These are phyloP conservation scores for Heliothis virescens DNA, from an alignment of 1,140 invertebrate species.

Conservation along the genomic window DNA sequence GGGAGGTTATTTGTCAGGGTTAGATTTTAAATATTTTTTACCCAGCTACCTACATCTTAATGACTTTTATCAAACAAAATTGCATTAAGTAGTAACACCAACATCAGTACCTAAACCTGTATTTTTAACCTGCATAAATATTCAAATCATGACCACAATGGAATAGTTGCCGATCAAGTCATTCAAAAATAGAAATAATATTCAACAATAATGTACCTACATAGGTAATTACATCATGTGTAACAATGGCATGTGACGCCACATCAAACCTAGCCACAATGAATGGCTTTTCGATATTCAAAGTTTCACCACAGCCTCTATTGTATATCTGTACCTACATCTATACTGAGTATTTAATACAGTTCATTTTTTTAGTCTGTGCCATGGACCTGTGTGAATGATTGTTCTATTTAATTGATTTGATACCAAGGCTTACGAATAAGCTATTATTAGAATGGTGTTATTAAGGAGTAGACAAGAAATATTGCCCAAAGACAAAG, in stretches of 20 bases:
- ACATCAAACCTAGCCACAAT: conserved; percentile 10
- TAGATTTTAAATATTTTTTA: too few species aligned
- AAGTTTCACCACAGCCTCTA: conserved; percentile 12
- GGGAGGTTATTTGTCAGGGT: too few species aligned
- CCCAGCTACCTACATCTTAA: too few species aligned
- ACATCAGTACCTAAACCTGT: too few species aligned
- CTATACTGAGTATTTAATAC: conserved; percentile 29
- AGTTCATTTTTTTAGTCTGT: conserved; percentile 1
- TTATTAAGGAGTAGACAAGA: too few species aligned
- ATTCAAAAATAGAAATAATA: conserved; percentile 7
- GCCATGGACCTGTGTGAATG: conserved; percentile 20
- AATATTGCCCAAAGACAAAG: not conserved
- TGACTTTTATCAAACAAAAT: too few species aligned
- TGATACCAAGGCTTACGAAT: not conserved
- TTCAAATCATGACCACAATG: not conserved
- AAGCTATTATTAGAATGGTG: not conserved
- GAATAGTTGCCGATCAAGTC: not conserved
- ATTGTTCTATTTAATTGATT: not conserved
- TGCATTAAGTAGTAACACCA: too few species aligned
- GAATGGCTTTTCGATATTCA: conserved; percentile 31
- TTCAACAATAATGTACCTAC: conserved; percentile 13
- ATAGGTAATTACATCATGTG: not conserved
- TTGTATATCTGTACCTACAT: conserved; percentile 13
- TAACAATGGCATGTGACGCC: conserved; percentile 27
- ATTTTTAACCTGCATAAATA: not conserved